These are phyloP conservation scores for Calonectris borealis DNA, from an alignment of 2,113 vertebrate species.

Conservation along the genomic window DNA sequence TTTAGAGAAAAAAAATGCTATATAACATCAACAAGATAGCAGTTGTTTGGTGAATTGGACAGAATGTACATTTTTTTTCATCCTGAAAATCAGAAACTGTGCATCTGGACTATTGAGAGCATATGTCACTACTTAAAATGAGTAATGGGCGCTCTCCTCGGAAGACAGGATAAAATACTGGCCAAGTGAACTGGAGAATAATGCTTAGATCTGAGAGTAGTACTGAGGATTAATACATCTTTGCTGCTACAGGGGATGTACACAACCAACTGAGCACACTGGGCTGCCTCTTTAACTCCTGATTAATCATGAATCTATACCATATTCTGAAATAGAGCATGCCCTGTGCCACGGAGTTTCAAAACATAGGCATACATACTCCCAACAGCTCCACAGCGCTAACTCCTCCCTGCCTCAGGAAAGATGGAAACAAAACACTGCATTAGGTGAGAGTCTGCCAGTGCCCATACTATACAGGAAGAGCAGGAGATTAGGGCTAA, in stretches of 20 bases:
- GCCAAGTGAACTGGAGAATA: neutral
- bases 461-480: neutral
- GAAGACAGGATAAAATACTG: neutral
- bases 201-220: neutral
- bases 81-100: neutral
- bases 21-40: neutral
- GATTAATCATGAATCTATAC: neutral
- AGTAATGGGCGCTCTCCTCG: neutral
- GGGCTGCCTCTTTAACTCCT: neutral
- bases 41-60: neutral
- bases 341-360: neutral
- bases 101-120: neutral
- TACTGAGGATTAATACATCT: neutral
- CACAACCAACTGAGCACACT: neutral
- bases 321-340: neutral
- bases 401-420: neutral
- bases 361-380: accelerated
- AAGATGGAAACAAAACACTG: neutral
- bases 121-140: neutral
- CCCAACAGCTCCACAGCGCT: neutral
- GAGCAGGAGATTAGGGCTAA: neutral
- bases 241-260: neutral
- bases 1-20: neutral
- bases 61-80: neutral
- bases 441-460: neutral